Conservation (phyloP, 2,888 invertebrate species). For the Sinopyrophorus schimmeli region DNA sequence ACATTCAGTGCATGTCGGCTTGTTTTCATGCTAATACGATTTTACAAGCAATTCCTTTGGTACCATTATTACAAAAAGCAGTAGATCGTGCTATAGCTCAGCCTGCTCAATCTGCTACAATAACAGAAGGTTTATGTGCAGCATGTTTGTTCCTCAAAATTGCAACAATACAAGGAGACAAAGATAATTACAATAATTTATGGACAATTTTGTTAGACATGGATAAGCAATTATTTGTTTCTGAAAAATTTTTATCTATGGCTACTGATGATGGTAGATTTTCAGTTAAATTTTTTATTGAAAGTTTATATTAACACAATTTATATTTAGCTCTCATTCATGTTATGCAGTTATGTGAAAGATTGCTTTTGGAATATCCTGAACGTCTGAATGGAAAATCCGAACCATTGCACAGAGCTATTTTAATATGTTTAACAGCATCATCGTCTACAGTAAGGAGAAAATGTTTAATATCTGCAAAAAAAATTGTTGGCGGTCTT, state of each 20-base stretch:
- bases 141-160: constrained; percentile 69
- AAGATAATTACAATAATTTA: constrained; percentile 60
- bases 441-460: constrained; percentile 65
- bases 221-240: constrained; percentile 78
- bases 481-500: constrained; percentile 63
- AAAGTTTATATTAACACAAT: constrained; percentile 1
- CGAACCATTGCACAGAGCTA: constrained; percentile 70
- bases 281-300: constrained; percentile 27
- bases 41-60: constrained; percentile 56
- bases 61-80: constrained; percentile 68
- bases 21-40: constrained; percentile 63
- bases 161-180: constrained; percentile 56
- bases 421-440: constrained; percentile 70
- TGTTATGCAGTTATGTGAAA: constrained; percentile 74
- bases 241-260: constrained; percentile 76
- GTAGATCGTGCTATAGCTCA: constrained; percentile 78
- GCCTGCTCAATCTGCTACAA: constrained; percentile 68
- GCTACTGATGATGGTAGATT: constrained; percentile 68
- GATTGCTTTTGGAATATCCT: constrained; percentile 70
- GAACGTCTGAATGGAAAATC: constrained; percentile 68
- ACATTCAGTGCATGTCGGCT: constrained; percentile 73
- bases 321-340: constrained; percentile 62
- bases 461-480: constrained; percentile 64
- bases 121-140: constrained; percentile 74
- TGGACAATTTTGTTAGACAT: constrained; percentile 75